Evolutionary conservation across 2,797 vertebrate genomes (phyloP).

Genomic region (Brachyalestes nurse): DNA sequence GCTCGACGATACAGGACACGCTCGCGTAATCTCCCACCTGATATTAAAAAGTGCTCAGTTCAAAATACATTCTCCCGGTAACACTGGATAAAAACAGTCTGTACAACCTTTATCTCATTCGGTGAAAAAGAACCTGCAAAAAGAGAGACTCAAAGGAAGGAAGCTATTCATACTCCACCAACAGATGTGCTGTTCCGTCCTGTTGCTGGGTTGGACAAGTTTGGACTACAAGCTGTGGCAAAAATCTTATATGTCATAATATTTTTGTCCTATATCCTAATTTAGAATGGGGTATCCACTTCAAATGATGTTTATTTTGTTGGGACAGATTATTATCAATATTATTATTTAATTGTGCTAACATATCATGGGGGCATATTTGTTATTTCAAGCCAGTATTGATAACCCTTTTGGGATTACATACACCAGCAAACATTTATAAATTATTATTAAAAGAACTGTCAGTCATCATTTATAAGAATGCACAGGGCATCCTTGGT

Average conservation of each 20-base stretch:
- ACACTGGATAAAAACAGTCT: not conserved
- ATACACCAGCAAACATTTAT: too few species aligned
- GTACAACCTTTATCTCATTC: not conserved
- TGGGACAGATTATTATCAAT: too few species aligned
- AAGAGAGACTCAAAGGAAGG: not conserved
- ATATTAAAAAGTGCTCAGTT: not conserved
- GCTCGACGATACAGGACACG: slow-evolving; percentile 53
- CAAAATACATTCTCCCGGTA: not conserved
- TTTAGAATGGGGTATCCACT: too few species aligned
- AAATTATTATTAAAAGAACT: too few species aligned
- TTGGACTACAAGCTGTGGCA: not conserved
- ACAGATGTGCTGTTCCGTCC: not conserved
- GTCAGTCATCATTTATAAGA: too few species aligned
- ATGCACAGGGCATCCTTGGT: too few species aligned
- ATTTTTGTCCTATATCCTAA: too few species aligned
- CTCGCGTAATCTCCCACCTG: slow-evolving; percentile 38
- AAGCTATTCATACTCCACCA: not conserved
- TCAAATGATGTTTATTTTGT: not conserved
- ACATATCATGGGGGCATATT: too few species aligned
- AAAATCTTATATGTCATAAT: too few species aligned
- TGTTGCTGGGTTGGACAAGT: not conserved
- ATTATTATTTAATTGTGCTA: too few species aligned
- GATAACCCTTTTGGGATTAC: too few species aligned
- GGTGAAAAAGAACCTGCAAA: not conserved
- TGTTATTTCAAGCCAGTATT: too few species aligned